Evolutionary conservation across 2,888 invertebrate species (phyloP).

Genomic region (Prosapia bicincta): DNA sequence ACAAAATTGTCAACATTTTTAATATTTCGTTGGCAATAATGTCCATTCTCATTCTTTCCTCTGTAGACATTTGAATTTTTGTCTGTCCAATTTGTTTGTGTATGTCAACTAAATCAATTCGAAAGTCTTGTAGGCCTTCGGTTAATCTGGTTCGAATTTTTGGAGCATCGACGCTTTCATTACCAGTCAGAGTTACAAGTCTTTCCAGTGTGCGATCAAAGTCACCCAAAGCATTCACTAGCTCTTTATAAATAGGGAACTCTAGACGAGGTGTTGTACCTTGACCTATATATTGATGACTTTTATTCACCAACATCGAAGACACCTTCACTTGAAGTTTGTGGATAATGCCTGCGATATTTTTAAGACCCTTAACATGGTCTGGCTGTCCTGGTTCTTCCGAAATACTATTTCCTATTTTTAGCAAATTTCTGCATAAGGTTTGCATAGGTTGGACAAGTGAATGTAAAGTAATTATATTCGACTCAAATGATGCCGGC

Average conservation of each 20-base stretch:
- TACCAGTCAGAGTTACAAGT: not conserved
- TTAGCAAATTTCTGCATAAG: slow-evolving; percentile 34
- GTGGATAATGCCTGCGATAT: slow-evolving; percentile 19
- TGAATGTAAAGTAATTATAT: slow-evolving; percentile 37
- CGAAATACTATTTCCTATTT: slow-evolving; percentile 25
- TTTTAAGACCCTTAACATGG: slow-evolving; percentile 7
- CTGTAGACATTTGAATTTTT: not conserved
- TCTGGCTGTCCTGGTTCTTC: not conserved
- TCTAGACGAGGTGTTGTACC: slow-evolving; percentile 21
- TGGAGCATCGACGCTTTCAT: slow-evolving; percentile 7
- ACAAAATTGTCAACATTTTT: not conserved
- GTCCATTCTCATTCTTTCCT: not conserved
- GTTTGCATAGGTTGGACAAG: slow-evolving; percentile 38
- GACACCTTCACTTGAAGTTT: slow-evolving; percentile 26
- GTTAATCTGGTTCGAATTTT: slow-evolving; percentile 15
- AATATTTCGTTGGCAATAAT: slow-evolving; percentile 6
- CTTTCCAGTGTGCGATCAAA: slow-evolving; percentile 22
- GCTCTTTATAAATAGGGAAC: slow-evolving; percentile 25
- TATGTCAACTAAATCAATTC: slow-evolving; percentile 11
- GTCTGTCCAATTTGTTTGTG: slow-evolving; percentile 7
- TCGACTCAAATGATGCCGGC: slow-evolving; percentile 37
- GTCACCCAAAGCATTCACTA: slow-evolving; percentile 14
- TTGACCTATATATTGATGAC: slow-evolving; percentile 20
- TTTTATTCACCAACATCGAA: slow-evolving; percentile 24
- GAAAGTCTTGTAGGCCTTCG: slow-evolving; percentile 8